Percentiles rank a stretch among this genome's conserved stretches.
These are phyloP conservation scores for Bombus ignitus DNA, from an alignment of 1,140 invertebrate species.

Conservation along the genomic window DNA sequence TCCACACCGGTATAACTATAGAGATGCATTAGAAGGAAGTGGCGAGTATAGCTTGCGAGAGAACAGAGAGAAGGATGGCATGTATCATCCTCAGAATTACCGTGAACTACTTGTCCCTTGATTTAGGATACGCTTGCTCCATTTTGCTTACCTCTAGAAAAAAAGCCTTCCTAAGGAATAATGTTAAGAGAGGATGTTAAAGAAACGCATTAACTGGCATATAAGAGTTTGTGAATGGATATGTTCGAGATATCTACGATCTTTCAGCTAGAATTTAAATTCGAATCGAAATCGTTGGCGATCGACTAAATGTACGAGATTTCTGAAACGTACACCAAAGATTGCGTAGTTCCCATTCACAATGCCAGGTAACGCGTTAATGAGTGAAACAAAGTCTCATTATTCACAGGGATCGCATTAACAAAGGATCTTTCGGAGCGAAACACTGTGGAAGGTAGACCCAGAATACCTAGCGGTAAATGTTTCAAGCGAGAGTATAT, in stretches of 20 bases:
- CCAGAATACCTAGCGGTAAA: conserved; percentile 23
- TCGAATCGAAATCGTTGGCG: neutral
- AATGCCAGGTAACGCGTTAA: conserved; percentile 3
- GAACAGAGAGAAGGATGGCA: neutral
- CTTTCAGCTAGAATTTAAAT: no score
- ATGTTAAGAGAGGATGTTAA: conserved; percentile 1
- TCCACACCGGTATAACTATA: neutral
- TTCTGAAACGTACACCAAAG: neutral
- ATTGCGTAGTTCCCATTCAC: neutral
- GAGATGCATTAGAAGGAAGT: conserved; percentile 5
- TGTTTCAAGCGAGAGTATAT: conserved; percentile 26
- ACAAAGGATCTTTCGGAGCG: conserved; percentile 29
- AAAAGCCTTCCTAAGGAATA: neutral
- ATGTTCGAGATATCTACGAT: neutral
- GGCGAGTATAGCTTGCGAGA: conserved; percentile 17
- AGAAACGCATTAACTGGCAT: neutral
- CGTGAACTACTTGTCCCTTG: conserved; percentile 12
- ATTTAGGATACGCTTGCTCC: conserved; percentile 58
- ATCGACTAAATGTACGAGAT: neutral
- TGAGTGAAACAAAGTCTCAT: neutral
- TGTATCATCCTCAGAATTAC: neutral
- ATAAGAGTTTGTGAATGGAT: neutral
- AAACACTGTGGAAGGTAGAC: neutral
- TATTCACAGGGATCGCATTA: conserved; percentile 3
- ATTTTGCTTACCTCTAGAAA: conserved; percentile 59